phyloP scores from a whole-genome alignment of 30 jellyfish, hydroid and myxozoan genomes.

The Nemopilema nomurai region DNA sequence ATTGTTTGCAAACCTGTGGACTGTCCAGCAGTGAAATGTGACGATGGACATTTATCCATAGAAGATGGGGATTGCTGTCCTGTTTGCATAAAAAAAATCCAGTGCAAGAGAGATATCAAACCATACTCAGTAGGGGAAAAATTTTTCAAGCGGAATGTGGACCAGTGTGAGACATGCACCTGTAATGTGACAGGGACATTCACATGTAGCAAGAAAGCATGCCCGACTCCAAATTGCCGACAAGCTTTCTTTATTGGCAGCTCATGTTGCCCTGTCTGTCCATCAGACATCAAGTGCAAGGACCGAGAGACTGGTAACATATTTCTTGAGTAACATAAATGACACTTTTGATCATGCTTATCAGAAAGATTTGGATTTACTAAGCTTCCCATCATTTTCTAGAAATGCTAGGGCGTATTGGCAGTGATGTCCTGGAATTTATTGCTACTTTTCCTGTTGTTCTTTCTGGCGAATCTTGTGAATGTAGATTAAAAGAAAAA shows the following conservation, averaged over 20 bases:
- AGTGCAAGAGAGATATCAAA: slow-evolving; percentile 23
- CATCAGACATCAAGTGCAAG: slow-evolving; percentile 58
- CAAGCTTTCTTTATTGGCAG: slow-evolving; percentile 33
- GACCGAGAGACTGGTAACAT: slow-evolving; percentile 53
- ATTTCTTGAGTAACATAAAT: neutral
- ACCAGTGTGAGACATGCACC: slow-evolving; percentile 46
- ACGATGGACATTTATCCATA: slow-evolving; percentile 25
- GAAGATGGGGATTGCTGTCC: slow-evolving; percentile 85
- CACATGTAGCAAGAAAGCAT: slow-evolving; percentile 27
- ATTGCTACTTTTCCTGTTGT: too few species aligned
- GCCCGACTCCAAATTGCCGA: slow-evolving; percentile 47
- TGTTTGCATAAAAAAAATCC: slow-evolving; percentile 15
- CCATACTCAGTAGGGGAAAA: slow-evolving; percentile 21
- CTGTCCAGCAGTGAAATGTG: slow-evolving; percentile 44
- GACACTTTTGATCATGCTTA: too few species aligned
- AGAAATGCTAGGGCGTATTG: too few species aligned
- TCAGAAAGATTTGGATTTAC: too few species aligned
- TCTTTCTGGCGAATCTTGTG: too few species aligned
- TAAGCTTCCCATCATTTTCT: too few species aligned
- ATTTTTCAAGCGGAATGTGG: slow-evolving; percentile 9
- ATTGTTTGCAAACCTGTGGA: slow-evolving; percentile 39
- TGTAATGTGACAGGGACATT: slow-evolving; percentile 53
- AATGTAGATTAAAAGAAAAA: too few species aligned
- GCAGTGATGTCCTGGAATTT: too few species aligned
- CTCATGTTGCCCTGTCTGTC: slow-evolving; percentile 78